Evolutionary conservation across 2,888 invertebrate genomes (phyloP).

Genomic region (Zygothrica quintamaculata): DNA sequence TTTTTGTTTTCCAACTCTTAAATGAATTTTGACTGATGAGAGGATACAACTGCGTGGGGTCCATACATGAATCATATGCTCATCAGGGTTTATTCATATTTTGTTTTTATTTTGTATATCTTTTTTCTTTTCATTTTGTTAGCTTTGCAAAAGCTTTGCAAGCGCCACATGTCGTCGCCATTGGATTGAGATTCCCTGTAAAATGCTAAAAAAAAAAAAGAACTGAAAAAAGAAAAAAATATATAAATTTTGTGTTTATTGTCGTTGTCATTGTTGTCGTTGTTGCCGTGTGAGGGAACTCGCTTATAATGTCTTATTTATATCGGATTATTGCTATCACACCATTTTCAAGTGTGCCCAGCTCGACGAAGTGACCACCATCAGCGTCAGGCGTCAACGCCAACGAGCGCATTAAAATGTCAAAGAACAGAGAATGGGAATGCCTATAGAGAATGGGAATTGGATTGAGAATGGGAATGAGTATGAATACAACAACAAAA

Average conservation of each 20-base stretch:
- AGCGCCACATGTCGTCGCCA: constrained; percentile 74
- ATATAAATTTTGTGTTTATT: constrained; percentile 64
- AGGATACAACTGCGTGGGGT: constrained; percentile 58
- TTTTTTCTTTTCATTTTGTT: constrained; percentile 5
- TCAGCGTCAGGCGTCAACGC: constrained; percentile 73
- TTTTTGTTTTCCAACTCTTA: constrained; percentile 1
- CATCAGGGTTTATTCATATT: constrained; percentile 14
- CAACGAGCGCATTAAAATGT: constrained; percentile 79
- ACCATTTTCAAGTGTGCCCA: constrained; percentile 70
- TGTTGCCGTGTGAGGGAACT: constrained; percentile 12
- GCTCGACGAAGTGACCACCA: constrained; percentile 68
- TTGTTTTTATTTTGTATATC: constrained; percentile 11
- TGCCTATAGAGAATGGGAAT: constrained; percentile 21
- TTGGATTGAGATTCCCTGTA: constrained; percentile 63
- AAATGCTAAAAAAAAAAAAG: constrained; percentile 55
- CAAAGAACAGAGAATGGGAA: constrained; percentile 57
- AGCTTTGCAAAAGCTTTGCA: constrained; percentile 37
- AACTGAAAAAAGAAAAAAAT: too few species aligned
- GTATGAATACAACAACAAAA: neutral
- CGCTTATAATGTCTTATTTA: constrained; percentile 77
- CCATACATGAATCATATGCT: constrained; percentile 52
- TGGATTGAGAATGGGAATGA: constrained; percentile 9
- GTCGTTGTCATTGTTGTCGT: constrained; percentile 25
- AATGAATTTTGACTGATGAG: constrained; percentile 64
- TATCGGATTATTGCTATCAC: constrained; percentile 79